Base-by-base conservation (phyloP, 2,888 invertebrate species). In the Mimumesa dahlbomi region DNA sequence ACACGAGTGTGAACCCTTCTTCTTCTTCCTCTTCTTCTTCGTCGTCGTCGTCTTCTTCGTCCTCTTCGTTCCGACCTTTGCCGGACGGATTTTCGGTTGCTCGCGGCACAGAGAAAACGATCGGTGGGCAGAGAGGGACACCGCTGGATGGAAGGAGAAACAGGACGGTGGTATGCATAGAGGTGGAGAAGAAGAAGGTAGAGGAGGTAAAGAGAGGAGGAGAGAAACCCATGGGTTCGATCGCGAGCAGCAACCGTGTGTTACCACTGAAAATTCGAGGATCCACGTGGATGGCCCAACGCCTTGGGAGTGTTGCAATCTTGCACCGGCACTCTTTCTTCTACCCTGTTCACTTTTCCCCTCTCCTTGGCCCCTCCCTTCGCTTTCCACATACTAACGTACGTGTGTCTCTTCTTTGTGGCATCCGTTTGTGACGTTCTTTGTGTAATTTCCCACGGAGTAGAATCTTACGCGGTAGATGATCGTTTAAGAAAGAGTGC, bases 281-380 rank as follows among this genome's bases (percentile, higher is more conserved):
- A 63, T 68, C 59, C 80, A 81, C 80, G 81, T 83, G 83, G 77
- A 79, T 69, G 79, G 74, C 73, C 72, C 61, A 52, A 46, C 45
- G 40, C 38, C 38, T n/a, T 45, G 13, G 9, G 65, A 68, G 76
- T 82, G 82, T 82, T 82, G 81, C 81, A 82, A 82, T 77, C 76
- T 70, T 75, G 62, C 69, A 73, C 34, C 56, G 52, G 38, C 40
- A 57, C 38, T 56, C 46, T 42, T 31, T 22, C 22, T 38, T 25
- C 21, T 18, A 29, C 5, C 45, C n/a, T 21, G n/a, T n/a, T n/a
- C 57, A 43, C 58, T 43, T 42, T 31, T 22, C 22, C 42, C 31
- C 21, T 18, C 36, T 6, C 45, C n/a, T 21, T 14, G n/a, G 7
- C 34, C 7, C 18, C 11, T 62, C 19, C 21, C 13, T 21, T n/a